These are phyloP conservation scores for Metacarcinus magister DNA, from an alignment of 2,888 invertebrate genomes.

Conservation along the genomic window DNA sequence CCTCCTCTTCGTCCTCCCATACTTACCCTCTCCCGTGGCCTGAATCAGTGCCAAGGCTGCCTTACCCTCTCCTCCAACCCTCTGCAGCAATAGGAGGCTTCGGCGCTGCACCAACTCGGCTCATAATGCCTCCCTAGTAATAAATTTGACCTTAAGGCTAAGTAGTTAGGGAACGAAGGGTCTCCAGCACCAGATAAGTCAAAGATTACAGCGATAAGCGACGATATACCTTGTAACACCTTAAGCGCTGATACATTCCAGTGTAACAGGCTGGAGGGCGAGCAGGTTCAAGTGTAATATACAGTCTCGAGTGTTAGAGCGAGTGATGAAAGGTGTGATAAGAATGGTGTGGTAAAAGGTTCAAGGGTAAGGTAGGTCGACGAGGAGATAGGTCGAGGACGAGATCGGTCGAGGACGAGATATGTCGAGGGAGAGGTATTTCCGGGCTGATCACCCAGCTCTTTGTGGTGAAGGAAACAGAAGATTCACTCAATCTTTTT, in stretches of 20 bases:
- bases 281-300: neutral
- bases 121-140: neutral
- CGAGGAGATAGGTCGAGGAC: neutral
- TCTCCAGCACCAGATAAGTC: neutral
- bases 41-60: neutral
- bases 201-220: neutral
- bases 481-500: slow-evolving; percentile 2
- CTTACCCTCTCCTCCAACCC: neutral
- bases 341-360: neutral
- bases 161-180: neutral
- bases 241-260: neutral
- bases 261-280: neutral
- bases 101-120: slow-evolving; percentile 26
- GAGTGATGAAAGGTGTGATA: neutral
- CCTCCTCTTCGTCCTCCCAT: neutral
- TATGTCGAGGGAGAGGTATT: neutral
- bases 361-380: neutral
- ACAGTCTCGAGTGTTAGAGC: neutral
- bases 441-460: neutral
- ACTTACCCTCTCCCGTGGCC: neutral
- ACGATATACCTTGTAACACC: neutral
- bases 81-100: neutral
- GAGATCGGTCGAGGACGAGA: neutral
- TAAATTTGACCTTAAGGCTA: slow-evolving; percentile 23
- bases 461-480: slow-evolving; percentile 26